Evolutionary conservation across 2,888 invertebrate genomes (phyloP).

Genomic region (Callinectes sapidus): DNA sequence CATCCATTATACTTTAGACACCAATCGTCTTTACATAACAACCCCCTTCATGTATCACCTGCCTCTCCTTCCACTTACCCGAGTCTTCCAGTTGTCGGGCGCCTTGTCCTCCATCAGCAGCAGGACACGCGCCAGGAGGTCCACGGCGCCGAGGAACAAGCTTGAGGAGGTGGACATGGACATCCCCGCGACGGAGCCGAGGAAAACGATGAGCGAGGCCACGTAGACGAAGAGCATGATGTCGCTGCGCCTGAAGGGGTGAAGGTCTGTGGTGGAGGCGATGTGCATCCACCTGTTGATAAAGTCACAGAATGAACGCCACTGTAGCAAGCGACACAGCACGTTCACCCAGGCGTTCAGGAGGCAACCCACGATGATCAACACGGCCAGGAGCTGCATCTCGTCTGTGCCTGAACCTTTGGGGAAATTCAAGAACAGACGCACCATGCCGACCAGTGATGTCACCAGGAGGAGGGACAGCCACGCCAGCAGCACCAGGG

Average conservation of each 20-base stretch:
- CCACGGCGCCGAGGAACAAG: constrained; percentile 19
- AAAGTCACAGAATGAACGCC: constrained; percentile 22
- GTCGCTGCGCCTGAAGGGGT: constrained; percentile 30
- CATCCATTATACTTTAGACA: too few species aligned
- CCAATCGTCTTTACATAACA: too few species aligned
- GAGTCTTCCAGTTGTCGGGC: neutral
- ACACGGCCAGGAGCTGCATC: constrained; percentile 43
- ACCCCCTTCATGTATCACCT: neutral
- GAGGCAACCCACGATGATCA: constrained; percentile 59
- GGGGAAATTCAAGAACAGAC: neutral
- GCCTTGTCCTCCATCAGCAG: constrained; percentile 12
- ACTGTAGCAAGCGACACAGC: neutral
- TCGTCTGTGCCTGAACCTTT: constrained; percentile 10
- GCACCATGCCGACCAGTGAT: constrained; percentile 35
- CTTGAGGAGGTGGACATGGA: neutral
- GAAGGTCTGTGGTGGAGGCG: neutral
- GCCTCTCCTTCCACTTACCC: neutral
- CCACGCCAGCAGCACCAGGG: constrained; percentile 40
- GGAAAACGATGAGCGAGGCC: constrained; percentile 40
- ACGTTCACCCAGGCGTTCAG: constrained; percentile 60
- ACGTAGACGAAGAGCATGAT: constrained; percentile 20
- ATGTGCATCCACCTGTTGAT: constrained; percentile 53
- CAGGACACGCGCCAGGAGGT: constrained; percentile 40
- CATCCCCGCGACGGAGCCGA: constrained; percentile 20
- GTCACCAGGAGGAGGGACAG: constrained; percentile 44